These are phyloP conservation scores for Nothoprocta perdicaria DNA, from an alignment of 2,113 vertebrate species.

Conservation along the genomic window DNA sequence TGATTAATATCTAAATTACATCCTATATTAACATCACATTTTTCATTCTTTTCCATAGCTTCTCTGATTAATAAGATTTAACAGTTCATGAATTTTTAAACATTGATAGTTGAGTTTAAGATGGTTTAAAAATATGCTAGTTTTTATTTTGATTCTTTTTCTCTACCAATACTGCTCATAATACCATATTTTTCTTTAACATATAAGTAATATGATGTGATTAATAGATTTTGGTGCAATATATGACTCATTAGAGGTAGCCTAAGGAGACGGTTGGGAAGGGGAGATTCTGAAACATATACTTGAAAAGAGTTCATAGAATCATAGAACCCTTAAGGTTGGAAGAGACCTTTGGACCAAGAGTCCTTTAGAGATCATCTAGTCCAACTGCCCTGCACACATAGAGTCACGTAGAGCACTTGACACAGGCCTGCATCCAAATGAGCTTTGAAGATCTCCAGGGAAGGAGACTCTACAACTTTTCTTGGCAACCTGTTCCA, in stretches of 20 bases:
- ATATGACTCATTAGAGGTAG: not conserved
- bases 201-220: not conserved
- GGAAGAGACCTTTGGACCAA: too few species aligned
- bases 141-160: not conserved
- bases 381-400: too few species aligned
- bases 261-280: not conserved
- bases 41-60: not conserved
- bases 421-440: too few species aligned
- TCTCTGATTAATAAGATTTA: not conserved
- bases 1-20: not conserved
- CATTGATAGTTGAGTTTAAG: not conserved
- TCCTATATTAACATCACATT: not conserved
- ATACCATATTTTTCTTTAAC: not conserved
- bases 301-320: not conserved
- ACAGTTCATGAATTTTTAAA: not conserved
- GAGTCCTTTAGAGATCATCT: too few species aligned
- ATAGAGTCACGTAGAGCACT: too few species aligned
- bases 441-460: too few species aligned
- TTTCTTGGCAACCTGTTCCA: too few species aligned
- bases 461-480: too few species aligned
- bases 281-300: not conserved
- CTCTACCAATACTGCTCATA: not conserved
- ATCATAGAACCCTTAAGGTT: too few species aligned
- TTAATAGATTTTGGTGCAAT: not conserved
- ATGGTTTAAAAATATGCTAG: fast-evolving